phyloP scores from a whole-genome alignment of 2,113 vertebrate genomes.

The Onychostruthus taczanowskii region DNA sequence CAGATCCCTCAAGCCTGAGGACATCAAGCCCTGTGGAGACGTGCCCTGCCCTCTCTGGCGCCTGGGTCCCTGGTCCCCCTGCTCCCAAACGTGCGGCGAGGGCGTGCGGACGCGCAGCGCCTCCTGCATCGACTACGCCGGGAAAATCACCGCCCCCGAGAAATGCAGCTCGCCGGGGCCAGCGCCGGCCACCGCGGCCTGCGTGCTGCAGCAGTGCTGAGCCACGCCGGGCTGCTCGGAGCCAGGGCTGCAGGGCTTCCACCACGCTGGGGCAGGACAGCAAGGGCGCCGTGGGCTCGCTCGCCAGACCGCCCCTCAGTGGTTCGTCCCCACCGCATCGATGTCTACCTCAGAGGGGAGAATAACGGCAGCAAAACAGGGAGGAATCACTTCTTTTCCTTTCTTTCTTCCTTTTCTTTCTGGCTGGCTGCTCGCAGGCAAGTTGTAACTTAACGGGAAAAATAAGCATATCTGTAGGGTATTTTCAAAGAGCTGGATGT shows the following conservation, averaged over 20 bases:
- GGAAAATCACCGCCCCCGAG: conserved; percentile 70
- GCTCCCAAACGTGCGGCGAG: conserved; percentile 81
- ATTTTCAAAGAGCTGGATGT: background rate
- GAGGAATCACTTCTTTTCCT: background rate
- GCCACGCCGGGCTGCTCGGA: background rate
- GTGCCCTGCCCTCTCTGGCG: conserved; percentile 86
- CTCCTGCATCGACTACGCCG: conserved; percentile 80
- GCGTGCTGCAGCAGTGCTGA: conserved; percentile 80
- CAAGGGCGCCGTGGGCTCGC: background rate
- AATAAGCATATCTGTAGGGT: background rate
- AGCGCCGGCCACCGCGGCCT: conserved; percentile 51
- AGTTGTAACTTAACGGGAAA: background rate
- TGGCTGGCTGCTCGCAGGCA: background rate
- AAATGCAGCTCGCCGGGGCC: conserved; percentile 77
- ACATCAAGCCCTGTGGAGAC: conserved; percentile 86
- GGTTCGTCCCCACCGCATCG: conserved; percentile 72
- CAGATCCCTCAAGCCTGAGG: conserved; percentile 81
- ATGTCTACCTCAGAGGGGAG: conserved; percentile 90
- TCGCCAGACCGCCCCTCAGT: conserved; percentile 62
- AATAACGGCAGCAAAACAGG: background rate
- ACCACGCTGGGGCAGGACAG: background rate
- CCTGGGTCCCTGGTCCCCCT: conserved; percentile 80
- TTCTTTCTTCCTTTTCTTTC: background rate
- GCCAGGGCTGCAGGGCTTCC: background rate
- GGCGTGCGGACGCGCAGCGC: conserved; percentile 76